These are phyloP conservation scores for Hemicrepidius hirtus DNA, from an alignment of 2,888 invertebrate species.

Conservation along the genomic window DNA sequence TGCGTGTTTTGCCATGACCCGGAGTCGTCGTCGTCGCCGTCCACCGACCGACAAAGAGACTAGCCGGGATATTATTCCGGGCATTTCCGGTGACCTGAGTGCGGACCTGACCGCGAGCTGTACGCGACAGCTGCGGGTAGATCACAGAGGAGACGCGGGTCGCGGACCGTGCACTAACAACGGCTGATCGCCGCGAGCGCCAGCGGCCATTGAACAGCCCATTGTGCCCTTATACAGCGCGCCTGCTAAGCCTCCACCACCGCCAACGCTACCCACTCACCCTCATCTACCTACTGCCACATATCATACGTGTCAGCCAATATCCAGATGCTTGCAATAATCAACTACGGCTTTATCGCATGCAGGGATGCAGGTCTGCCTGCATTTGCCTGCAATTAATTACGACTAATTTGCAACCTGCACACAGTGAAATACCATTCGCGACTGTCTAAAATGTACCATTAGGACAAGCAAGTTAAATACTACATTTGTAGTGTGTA, in stretches of 20 bases:
- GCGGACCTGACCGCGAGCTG: slow-evolving; percentile 59
- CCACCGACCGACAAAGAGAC: slow-evolving; percentile 45
- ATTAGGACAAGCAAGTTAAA: no score
- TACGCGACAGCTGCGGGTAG: slow-evolving; percentile 62
- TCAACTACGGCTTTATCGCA: slow-evolving; percentile 47
- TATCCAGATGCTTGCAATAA: slow-evolving; percentile 50
- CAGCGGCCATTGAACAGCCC: slow-evolving; percentile 72
- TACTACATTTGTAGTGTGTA: no score
- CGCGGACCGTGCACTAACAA: slow-evolving; percentile 74
- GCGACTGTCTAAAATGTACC: background rate
- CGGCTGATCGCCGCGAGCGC: slow-evolving; percentile 72
- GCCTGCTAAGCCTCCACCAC: slow-evolving; percentile 12
- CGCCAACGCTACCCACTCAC: slow-evolving; percentile 53
- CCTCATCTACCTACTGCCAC: slow-evolving; percentile 58
- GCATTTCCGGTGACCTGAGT: slow-evolving; percentile 58
- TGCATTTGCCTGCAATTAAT: slow-evolving; percentile 48
- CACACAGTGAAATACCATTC: background rate
- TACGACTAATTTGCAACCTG: slow-evolving; percentile 34
- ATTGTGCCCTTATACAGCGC: slow-evolving; percentile 48
- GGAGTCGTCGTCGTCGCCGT: slow-evolving; percentile 37
- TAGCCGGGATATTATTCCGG: slow-evolving; percentile 47
- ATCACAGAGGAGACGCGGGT: slow-evolving; percentile 58
- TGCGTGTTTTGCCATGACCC: slow-evolving; percentile 44
- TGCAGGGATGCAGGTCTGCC: slow-evolving; percentile 20
- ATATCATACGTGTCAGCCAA: slow-evolving; percentile 58